Evolutionary conservation across 2,888 invertebrate species (phyloP).

Genomic region (Apamea crenata): DNA sequence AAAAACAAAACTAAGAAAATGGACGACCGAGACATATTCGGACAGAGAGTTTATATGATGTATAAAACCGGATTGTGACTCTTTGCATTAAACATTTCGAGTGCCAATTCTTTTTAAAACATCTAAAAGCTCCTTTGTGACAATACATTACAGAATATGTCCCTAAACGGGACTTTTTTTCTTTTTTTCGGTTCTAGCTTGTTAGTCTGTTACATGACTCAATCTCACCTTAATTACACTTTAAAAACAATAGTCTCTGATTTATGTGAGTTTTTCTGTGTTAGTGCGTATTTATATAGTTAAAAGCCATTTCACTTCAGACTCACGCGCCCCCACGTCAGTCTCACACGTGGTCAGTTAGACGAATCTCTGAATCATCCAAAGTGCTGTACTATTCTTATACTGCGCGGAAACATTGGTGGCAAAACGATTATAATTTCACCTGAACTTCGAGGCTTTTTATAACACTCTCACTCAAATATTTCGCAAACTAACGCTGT

Average conservation of each 20-base stretch:
- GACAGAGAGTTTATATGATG: conserved; percentile 27
- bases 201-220: conserved; percentile 49
- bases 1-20: neutral
- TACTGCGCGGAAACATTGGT: conserved; percentile 41
- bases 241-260: conserved; percentile 50
- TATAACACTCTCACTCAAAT: conserved; percentile 11
- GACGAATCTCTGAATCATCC: conserved; percentile 64
- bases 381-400: conserved; percentile 60
- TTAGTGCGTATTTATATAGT: conserved; percentile 59
- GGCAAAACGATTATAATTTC: conserved; percentile 40
- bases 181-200: conserved; percentile 46
- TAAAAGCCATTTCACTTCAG: conserved; percentile 68
- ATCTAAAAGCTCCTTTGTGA: conserved; percentile 47
- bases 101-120: conserved; percentile 49
- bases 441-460: conserved; percentile 36
- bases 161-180: too few species aligned
- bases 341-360: conserved; percentile 65
- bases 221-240: conserved; percentile 52
- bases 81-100: conserved; percentile 49
- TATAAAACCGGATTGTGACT: conserved; percentile 49
- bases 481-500: neutral
- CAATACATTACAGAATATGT: conserved; percentile 32
- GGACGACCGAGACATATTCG: conserved; percentile 32
- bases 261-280: conserved; percentile 54
- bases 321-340: conserved; percentile 67